Conservation (phyloP, 2,888 invertebrate genomes). For the Latrodectus hesperus region DNA sequence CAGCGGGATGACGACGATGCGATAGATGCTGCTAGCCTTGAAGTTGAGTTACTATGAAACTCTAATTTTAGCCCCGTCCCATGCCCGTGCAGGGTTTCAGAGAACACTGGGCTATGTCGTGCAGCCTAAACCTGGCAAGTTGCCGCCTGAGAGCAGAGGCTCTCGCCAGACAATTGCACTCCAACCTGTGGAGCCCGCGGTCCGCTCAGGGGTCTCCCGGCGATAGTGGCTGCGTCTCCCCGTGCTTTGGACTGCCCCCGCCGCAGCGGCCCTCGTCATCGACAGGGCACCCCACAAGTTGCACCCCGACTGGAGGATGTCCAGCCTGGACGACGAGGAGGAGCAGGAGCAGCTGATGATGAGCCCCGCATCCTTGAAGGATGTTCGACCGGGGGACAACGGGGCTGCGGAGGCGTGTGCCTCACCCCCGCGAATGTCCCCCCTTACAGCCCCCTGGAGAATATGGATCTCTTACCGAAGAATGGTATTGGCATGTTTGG, state of each 20-base stretch:
- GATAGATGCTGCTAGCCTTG: not conserved
- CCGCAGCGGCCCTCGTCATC: slow-evolving; percentile 17
- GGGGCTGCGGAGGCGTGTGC: slow-evolving; percentile 14
- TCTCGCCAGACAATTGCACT: slow-evolving; percentile 85
- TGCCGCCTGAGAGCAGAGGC: slow-evolving; percentile 87
- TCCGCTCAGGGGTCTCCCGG: slow-evolving; percentile 53
- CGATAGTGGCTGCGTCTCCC: slow-evolving; percentile 51
- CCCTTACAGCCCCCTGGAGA: slow-evolving; percentile 58
- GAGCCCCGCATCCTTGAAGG: not conserved
- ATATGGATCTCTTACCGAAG: slow-evolving; percentile 23
- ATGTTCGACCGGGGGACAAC: not conserved
- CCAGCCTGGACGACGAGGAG: slow-evolving; percentile 56
- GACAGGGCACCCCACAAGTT: slow-evolving; percentile 38
- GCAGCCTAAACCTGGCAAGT: slow-evolving; percentile 76
- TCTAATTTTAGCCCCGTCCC: slow-evolving; percentile 38
- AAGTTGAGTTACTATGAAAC: slow-evolving; percentile 1
- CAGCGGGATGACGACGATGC: not conserved
- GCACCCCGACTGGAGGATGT: slow-evolving; percentile 47
- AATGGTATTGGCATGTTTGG: slow-evolving; percentile 31
- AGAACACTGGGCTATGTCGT: slow-evolving; percentile 59
- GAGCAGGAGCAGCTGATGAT: slow-evolving; percentile 34
- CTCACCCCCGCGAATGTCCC: slow-evolving; percentile 39
- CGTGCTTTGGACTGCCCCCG: slow-evolving; percentile 56
- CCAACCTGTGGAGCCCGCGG: slow-evolving; percentile 83
- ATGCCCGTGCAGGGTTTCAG: slow-evolving; percentile 51